Evolutionary conservation across 2,888 invertebrate genomes (phyloP), one percentile per base, ranked within the genome.

Genomic region (Synergus itoensis): DNA sequence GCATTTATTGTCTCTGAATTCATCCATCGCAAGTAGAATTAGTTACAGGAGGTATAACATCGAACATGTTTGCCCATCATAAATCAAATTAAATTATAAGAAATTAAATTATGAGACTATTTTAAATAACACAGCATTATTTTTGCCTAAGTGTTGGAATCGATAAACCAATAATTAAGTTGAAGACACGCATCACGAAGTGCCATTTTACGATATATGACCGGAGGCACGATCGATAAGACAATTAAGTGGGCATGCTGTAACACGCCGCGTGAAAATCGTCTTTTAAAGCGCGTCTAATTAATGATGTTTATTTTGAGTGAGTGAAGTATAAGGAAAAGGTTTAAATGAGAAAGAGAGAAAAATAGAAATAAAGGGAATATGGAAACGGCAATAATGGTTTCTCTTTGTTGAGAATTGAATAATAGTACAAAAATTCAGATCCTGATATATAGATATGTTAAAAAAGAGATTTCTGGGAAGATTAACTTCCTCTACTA

Each of bases 241-340:
- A 82, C 78, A 83, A 67, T 80, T 84, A 86, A 81, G 82, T 82
- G 45, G 83, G 76, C 87, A 87, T 87, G 87, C 87, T 80, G 84
- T 82, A 85, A 84, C 81, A 86, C 86, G 83, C 81, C 85, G 83
- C 77, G 86, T 87, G 83, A 84, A 83, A 79, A 82, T 84, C 84
- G 83, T 83, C 73, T 79, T 83, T 78, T 83, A 40, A 84, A 85
- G 86, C 84, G 81, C 82, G 77, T 80, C 83, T 84, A 84, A 77
- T 60, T 63, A 84, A 83, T 80, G 80, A 80, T 85, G 81, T 81
- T 83, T 82, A 81, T 28, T 82, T 78, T 62, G 77, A 83, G 36
- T 81, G 77, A 79, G 64, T 83, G 40, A 79, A 40, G 77, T 77
- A 48, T 53, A 76, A 48, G 14, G 28, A 62, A 45, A 36, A 73